These are phyloP conservation scores for Neotoma lepida DNA, from an alignment of 2,113 vertebrate genomes.

Conservation along the genomic window DNA sequence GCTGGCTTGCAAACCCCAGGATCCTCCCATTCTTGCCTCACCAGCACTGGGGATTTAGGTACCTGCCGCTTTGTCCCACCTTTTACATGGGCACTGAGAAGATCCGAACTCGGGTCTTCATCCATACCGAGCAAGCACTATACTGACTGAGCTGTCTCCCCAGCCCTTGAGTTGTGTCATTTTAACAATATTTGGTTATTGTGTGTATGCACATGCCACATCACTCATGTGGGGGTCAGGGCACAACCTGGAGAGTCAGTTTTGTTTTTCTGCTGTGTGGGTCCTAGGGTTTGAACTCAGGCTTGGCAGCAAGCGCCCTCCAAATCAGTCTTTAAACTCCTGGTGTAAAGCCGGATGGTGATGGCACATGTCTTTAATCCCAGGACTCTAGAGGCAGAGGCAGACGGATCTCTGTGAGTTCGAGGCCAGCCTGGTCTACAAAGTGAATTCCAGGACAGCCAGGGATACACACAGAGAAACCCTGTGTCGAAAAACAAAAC, in stretches of 20 bases:
- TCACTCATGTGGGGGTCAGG: neutral
- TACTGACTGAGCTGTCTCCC: neutral
- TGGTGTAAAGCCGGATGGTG: neutral
- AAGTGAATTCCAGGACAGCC: neutral
- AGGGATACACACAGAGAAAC: neutral
- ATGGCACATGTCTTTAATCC: neutral
- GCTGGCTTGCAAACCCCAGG: neutral
- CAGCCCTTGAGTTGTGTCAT: neutral
- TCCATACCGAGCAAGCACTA: neutral
- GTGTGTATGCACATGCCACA: neutral
- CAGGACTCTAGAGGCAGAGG: neutral
- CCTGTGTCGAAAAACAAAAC: neutral
- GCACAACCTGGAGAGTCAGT: neutral
- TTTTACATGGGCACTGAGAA: neutral
- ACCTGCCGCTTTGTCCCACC: neutral
- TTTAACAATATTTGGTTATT: neutral
- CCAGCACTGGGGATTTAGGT: neutral
- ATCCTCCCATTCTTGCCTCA: too few species aligned
- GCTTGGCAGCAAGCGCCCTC: neutral
- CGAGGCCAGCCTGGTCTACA: neutral
- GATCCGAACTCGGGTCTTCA: neutral
- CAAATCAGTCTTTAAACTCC: neutral
- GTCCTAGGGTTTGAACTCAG: neutral
- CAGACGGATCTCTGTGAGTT: neutral
- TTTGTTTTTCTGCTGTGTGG: rapidly evolving